Evolutionary conservation across 1,140 invertebrate species (phyloP).

Genomic region (Aplysia californica): DNA sequence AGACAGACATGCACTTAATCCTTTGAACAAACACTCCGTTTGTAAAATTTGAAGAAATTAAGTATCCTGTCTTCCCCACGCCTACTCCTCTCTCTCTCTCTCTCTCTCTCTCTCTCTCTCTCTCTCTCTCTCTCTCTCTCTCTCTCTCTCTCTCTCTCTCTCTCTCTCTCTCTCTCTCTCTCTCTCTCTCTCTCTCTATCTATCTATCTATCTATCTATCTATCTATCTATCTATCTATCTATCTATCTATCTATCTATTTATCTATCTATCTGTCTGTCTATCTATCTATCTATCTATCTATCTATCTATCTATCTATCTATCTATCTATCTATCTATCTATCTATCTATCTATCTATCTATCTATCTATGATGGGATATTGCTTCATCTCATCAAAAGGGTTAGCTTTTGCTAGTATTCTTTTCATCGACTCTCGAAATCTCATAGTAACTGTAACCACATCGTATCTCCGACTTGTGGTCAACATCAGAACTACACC

Average conservation of each 20-base stretch:
- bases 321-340: neutral
- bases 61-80: neutral
- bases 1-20: neutral
- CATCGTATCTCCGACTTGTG: too few species aligned
- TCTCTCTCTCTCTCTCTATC: constrained; percentile 17
- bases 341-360: neutral
- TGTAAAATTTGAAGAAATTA: neutral
- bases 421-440: too few species aligned
- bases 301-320: neutral
- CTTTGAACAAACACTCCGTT: neutral
- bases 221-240: neutral
- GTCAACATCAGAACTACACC: too few species aligned
- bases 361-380: too few species aligned
- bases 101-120: constrained; percentile 10
- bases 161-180: constrained; percentile 1
- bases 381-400: too few species aligned
- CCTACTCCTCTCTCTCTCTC: neutral
- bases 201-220: constrained; percentile 9
- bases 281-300: neutral
- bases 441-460: too few species aligned
- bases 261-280: neutral
- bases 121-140: constrained; percentile 1
- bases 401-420: too few species aligned
- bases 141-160: neutral
- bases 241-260: neutral